Conservation (phyloP, 2,888 invertebrate species). For the Drosophila meridionalis region DNA sequence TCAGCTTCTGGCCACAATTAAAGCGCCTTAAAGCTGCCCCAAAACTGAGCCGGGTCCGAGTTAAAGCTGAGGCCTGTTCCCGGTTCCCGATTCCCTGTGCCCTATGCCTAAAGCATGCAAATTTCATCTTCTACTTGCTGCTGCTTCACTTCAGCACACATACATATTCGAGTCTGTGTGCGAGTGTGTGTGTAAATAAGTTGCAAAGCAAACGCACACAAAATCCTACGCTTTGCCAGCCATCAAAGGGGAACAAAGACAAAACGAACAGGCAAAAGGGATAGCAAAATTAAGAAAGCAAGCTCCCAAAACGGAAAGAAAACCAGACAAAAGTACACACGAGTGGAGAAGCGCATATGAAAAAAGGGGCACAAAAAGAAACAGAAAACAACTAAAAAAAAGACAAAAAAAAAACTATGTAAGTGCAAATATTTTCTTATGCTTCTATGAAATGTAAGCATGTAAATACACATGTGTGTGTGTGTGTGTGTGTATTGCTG, state of each 20-base stretch:
- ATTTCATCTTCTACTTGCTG: conserved; percentile 14
- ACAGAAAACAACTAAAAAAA: not conserved
- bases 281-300: conserved; percentile 16
- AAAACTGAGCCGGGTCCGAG: not conserved
- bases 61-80: not conserved
- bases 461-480: conserved; percentile 53
- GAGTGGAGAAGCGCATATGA: conserved; percentile 42
- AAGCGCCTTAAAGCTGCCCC: not conserved
- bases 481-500: not conserved
- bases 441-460: conserved; percentile 73
- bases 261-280: not conserved
- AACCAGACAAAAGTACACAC: conserved; percentile 71
- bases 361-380: conserved; percentile 3
- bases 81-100: not conserved
- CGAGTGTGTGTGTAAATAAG: conserved; percentile 45
- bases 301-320: conserved; percentile 41
- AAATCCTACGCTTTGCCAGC: conserved; percentile 19
- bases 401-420: conserved; percentile 42
- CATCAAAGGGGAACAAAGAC: conserved; percentile 12
- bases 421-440: conserved; percentile 76
- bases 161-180: not conserved
- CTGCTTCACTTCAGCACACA: not conserved
- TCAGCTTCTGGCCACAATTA: conserved; percentile 41
- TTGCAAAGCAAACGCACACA: conserved; percentile 60
- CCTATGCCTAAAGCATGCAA: conserved; percentile 27